Evolutionary conservation across 2,888 invertebrate genomes (phyloP).

Genomic region (Oligia latruncula): DNA sequence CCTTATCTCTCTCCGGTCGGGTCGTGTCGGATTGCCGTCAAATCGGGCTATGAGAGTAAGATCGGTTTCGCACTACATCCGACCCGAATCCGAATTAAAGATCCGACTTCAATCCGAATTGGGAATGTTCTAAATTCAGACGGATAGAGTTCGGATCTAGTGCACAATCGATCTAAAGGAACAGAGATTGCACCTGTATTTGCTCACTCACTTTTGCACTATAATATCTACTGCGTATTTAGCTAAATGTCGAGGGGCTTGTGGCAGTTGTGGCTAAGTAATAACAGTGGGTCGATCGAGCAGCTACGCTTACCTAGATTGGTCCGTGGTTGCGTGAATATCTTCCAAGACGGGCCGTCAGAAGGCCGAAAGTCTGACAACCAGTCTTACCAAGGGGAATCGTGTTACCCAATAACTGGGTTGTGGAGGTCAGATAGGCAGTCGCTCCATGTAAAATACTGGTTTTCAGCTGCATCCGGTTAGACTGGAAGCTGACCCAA

Average conservation of each 20-base stretch:
- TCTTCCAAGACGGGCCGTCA: background rate
- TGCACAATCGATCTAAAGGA: background rate
- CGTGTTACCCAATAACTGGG: background rate
- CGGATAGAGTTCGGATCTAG: too few species aligned
- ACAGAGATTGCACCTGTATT: background rate
- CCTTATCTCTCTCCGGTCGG: background rate
- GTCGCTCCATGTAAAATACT: background rate
- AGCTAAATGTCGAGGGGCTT: background rate
- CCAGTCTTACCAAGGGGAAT: background rate
- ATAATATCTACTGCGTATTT: too few species aligned
- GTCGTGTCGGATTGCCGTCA: background rate
- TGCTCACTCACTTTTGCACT: background rate
- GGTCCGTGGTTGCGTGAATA: background rate
- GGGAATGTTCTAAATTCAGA: too few species aligned
- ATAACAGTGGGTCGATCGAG: background rate
- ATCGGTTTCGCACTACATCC: too few species aligned
- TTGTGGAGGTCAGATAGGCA: background rate
- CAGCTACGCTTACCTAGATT: background rate
- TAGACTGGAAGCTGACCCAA: background rate
- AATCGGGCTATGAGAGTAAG: background rate
- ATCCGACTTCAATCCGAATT: too few species aligned
- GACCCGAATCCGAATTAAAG: too few species aligned
- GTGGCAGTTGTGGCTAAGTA: background rate
- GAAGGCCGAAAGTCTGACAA: background rate
- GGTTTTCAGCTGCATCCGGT: background rate